A percentile compares a stretch with the other conserved stretches of the same genome.
phyloP scores from a whole-genome alignment of 2,797 vertebrate species.

The Lemur catta region DNA sequence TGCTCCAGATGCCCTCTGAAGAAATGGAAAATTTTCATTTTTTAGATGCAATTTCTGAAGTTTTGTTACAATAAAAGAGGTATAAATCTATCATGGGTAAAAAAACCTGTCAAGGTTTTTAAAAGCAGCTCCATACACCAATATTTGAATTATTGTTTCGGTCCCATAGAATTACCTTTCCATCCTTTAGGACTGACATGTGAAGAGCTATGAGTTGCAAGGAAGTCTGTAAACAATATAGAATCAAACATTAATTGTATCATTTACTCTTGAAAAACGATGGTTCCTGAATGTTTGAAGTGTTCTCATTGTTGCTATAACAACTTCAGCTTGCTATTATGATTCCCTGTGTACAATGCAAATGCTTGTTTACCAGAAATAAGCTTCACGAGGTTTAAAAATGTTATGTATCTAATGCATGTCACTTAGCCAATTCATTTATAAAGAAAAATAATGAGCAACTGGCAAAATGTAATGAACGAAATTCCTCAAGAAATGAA shows the following conservation, averaged over 20 bases:
- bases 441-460: slow-evolving; percentile 58
- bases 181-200: slow-evolving; percentile 15
- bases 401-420: slow-evolving; percentile 43
- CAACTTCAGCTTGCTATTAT: slow-evolving; percentile 54
- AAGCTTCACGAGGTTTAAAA: slow-evolving; percentile 44
- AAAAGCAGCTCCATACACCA: not conserved
- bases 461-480: slow-evolving; percentile 51
- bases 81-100: slow-evolving; percentile 47
- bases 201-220: slow-evolving; percentile 49
- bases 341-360: not conserved
- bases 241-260: slow-evolving; percentile 63
- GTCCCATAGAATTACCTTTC: slow-evolving; percentile 40
- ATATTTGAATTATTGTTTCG: slow-evolving; percentile 58
- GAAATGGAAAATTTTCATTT: slow-evolving; percentile 20
- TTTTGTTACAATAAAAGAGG: slow-evolving; percentile 41
- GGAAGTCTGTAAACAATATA: slow-evolving; percentile 62
- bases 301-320: slow-evolving; percentile 68
- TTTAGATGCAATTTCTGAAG: slow-evolving; percentile 35
- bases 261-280: slow-evolving; percentile 55
- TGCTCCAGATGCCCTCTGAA: not conserved
- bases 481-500: slow-evolving; percentile 51
- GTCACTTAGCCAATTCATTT: slow-evolving; percentile 62
- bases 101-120: slow-evolving; percentile 57
- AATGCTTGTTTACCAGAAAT: slow-evolving; percentile 61
- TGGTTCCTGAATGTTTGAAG: slow-evolving; percentile 29